Conservation (phyloP, 2,113 vertebrate species). For the Sporophila hypoxantha region DNA sequence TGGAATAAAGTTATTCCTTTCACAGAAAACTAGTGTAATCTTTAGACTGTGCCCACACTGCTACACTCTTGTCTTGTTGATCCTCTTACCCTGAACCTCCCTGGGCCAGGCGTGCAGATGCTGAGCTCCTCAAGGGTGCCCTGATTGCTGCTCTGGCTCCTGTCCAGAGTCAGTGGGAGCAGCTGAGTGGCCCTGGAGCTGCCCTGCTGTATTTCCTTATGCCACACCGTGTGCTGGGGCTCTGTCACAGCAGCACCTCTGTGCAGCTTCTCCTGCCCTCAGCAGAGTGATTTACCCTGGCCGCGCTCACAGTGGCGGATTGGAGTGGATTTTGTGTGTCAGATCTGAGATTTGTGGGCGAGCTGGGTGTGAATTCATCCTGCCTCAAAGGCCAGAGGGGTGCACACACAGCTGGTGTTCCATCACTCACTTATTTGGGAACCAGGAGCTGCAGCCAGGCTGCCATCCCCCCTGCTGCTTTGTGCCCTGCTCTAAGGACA, state of each 20-base stretch:
- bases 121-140: background rate
- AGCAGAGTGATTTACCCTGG: background rate
- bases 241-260: background rate
- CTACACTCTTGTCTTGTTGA: background rate
- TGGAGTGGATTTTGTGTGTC: background rate
- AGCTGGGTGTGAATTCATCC: background rate
- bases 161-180: background rate
- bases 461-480: background rate
- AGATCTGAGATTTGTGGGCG: background rate
- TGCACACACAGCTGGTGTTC: fast-evolving
- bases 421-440: background rate
- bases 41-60: background rate
- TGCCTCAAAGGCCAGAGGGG: fast-evolving
- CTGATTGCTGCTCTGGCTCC: background rate
- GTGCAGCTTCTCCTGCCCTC: background rate
- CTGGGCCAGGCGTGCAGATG: background rate
- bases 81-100: background rate
- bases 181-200: background rate
- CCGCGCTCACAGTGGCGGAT: fast-evolving
- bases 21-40: conserved; percentile 47
- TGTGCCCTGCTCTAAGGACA: background rate
- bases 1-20: conserved; percentile 69
- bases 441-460: background rate
- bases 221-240: fast-evolving
- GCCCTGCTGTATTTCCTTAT: fast-evolving